Conservation (phyloP, 2,113 vertebrate genomes). For the Nothocercus julius region DNA sequence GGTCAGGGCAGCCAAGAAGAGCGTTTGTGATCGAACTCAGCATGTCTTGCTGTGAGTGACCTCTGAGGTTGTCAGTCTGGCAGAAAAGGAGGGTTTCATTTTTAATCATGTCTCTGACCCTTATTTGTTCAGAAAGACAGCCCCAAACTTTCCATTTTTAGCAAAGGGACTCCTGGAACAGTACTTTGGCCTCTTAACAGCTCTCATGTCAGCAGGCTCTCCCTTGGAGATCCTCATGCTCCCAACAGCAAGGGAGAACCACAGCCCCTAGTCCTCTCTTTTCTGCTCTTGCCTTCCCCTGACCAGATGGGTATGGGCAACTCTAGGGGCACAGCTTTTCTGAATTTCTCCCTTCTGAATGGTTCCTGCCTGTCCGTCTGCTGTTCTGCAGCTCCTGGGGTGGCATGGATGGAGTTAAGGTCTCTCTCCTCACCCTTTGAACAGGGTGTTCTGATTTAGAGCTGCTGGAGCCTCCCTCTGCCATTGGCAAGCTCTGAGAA, state of each 20-base stretch:
- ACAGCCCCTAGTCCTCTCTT: not conserved
- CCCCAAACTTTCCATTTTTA: not conserved
- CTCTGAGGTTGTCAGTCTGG: accelerated
- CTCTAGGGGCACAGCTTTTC: accelerated
- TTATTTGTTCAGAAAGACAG: not conserved
- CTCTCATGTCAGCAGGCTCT: accelerated
- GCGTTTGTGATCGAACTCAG: accelerated
- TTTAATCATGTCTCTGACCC: not conserved
- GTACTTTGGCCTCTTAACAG: not conserved
- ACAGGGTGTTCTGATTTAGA: not conserved
- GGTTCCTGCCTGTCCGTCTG: not conserved
- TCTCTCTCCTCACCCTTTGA: not conserved
- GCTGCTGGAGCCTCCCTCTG: accelerated
- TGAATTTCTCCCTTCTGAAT: not conserved
- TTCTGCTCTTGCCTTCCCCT: not conserved
- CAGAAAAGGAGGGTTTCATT: not conserved
- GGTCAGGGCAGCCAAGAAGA: not conserved
- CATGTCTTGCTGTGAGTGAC: not conserved
- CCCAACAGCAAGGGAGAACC: not conserved
- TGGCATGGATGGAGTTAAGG: not conserved
- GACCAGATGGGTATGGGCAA: not conserved
- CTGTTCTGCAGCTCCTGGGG: accelerated
- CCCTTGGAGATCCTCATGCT: not conserved
- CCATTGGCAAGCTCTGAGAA: not conserved
- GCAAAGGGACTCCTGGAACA: not conserved